Percentiles rank a stretch among this genome's conserved stretches.
Conservation (phyloP, 1,140 invertebrate species). For the Holcopasites calliopsidis region DNA sequence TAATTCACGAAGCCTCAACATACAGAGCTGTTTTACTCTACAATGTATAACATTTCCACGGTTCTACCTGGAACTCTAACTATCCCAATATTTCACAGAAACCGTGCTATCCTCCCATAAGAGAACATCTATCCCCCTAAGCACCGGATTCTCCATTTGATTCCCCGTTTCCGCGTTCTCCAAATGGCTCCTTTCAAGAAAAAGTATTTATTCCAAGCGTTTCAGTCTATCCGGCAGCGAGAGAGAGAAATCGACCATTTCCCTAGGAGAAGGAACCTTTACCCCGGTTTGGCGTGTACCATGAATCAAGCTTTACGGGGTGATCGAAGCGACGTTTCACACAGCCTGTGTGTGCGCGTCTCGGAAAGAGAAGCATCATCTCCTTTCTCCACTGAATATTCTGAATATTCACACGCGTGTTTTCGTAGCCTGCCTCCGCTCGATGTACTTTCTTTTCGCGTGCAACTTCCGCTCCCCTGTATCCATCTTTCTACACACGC, state of each 20-base stretch:
- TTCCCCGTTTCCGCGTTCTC: not conserved
- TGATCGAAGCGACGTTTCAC: not conserved
- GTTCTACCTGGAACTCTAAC: too few relatives aligned
- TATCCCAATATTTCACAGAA: too few relatives aligned
- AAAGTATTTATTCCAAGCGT: not conserved
- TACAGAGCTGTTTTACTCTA: too few relatives aligned
- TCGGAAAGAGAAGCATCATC: too few relatives aligned
- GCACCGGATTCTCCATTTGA: rapidly evolving
- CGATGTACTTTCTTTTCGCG: slow-evolving; percentile 23
- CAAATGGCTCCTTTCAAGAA: not conserved
- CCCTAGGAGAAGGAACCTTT: not conserved
- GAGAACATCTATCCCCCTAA: too few relatives aligned
- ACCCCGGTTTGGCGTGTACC: not conserved
- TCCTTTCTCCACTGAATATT: slow-evolving; percentile 16
- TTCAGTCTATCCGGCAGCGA: not conserved
- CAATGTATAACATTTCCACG: too few relatives aligned
- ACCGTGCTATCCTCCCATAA: too few relatives aligned
- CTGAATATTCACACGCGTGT: slow-evolving; percentile 39
- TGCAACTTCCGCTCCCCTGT: not conserved
- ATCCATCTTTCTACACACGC: too few relatives aligned
- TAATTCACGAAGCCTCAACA: too few relatives aligned
- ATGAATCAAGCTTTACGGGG: not conserved
- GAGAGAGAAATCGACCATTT: not conserved
- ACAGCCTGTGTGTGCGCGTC: too few relatives aligned
- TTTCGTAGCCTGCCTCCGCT: slow-evolving; percentile 21